A percentile compares a stretch with the other conserved stretches of the same genome.
phyloP scores from a whole-genome alignment of 2,888 invertebrate genomes.

The Erpobdella octoculata region DNA sequence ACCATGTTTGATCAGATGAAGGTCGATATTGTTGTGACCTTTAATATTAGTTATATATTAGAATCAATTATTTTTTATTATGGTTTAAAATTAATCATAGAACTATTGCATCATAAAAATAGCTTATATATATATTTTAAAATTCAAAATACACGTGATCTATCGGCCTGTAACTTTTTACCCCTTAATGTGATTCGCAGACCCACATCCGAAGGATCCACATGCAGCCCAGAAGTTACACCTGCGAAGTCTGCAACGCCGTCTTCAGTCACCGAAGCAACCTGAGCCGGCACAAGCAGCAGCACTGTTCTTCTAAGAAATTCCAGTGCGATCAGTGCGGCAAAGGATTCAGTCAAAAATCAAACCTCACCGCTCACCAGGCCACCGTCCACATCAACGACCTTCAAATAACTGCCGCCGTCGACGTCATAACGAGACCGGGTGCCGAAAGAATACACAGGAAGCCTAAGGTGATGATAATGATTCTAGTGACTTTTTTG shows the following conservation, averaged over 20 bases:
- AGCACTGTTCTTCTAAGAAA: slow-evolving; percentile 23
- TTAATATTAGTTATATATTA: too few relatives aligned
- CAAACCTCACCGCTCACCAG: slow-evolving; percentile 26
- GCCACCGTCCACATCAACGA: slow-evolving; percentile 11
- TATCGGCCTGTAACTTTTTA: too few relatives aligned
- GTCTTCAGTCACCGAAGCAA: slow-evolving; percentile 28
- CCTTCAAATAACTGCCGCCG: not conserved
- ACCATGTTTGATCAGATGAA: slow-evolving; percentile 27
- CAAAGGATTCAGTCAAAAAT: slow-evolving; percentile 29
- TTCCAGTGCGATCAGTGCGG: slow-evolving; percentile 28
- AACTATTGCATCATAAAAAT: too few relatives aligned
- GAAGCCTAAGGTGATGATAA: slow-evolving; percentile 15
- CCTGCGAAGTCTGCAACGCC: slow-evolving; percentile 21
- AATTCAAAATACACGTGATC: too few relatives aligned
- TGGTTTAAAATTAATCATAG: too few relatives aligned
- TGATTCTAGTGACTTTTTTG: not conserved
- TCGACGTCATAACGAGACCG: not conserved
- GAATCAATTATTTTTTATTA: too few relatives aligned
- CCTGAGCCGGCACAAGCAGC: slow-evolving; percentile 25
- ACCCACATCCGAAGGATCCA: slow-evolving; percentile 13
- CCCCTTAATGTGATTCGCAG: too few relatives aligned
- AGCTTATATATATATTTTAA: too few relatives aligned
- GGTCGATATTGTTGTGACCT: not conserved
- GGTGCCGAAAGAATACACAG: slow-evolving; percentile 24
- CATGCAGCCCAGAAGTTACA: slow-evolving; percentile 15